Percentiles rank a stretch among this genome's conserved stretches.
Evolutionary conservation across 1,140 invertebrate genomes (phyloP).

Genomic region (Cataglyphis hispanica): DNA sequence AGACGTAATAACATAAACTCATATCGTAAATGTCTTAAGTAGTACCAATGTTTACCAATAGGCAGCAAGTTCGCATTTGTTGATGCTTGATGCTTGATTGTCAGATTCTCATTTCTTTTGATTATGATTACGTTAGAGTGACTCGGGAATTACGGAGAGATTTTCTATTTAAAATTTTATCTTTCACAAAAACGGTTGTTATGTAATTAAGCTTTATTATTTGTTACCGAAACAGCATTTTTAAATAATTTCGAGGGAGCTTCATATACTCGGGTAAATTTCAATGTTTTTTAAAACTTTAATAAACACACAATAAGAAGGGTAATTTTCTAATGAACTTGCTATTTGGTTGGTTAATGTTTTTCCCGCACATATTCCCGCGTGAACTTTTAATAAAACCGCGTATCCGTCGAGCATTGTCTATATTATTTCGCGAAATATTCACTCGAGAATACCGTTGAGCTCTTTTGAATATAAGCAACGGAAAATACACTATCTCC

Average conservation of each 20-base stretch:
- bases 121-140: not conserved
- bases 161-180: slow-evolving; percentile 10
- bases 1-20: not conserved
- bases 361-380: not conserved
- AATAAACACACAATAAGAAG: not conserved
- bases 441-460: not conserved
- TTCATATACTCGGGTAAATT: too few relatives aligned
- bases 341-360: slow-evolving; percentile 6
- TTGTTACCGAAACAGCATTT: slow-evolving; percentile 6
- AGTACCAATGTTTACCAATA: slow-evolving; percentile 13
- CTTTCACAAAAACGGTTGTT: not conserved
- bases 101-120: slow-evolving; percentile 10
- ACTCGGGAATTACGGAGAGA: not conserved
- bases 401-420: not conserved
- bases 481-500: slow-evolving; percentile 42
- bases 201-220: slow-evolving; percentile 14
- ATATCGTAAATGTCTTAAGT: slow-evolving; percentile 2
- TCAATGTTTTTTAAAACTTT: not conserved
- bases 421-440: slow-evolving; percentile 52
- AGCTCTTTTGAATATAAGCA: slow-evolving; percentile 42
- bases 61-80: not conserved
- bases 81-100: not conserved
- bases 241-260: too few relatives aligned
- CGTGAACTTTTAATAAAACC: slow-evolving; percentile 46
- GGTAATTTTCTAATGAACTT: not conserved